These are phyloP conservation scores for Acanthoscelides obtectus DNA, from an alignment of 2,888 invertebrate genomes.

Conservation along the genomic window DNA sequence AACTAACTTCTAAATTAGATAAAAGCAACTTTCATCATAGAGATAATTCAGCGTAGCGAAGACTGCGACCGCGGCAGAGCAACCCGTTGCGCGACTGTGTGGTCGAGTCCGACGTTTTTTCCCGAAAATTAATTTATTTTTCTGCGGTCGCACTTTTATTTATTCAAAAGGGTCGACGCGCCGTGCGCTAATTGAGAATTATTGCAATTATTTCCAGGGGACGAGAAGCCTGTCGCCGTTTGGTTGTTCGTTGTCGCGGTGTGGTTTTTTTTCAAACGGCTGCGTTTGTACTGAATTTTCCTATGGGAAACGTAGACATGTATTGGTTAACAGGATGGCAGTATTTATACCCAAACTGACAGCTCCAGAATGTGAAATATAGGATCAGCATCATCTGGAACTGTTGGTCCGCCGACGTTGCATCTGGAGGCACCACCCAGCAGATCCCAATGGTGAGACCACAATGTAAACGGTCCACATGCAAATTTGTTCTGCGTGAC, in stretches of 20 bases:
- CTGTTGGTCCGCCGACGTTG: too few species aligned
- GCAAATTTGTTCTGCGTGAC: too few species aligned
- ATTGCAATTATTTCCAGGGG: conserved; percentile 41
- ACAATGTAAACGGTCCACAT: too few species aligned
- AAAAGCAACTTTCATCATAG: conserved; percentile 43
- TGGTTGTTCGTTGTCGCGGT: conserved; percentile 28
- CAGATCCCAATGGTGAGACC: too few species aligned
- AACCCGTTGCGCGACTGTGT: conserved; percentile 21
- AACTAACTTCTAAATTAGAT: conserved; percentile 44
- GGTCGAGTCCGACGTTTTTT: conserved; percentile 26
- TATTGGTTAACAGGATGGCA: not conserved
- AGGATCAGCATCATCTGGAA: too few species aligned
- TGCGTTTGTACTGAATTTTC: not conserved
- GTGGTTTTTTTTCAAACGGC: conserved; percentile 19
- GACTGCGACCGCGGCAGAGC: conserved; percentile 13
- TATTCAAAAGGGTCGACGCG: conserved; percentile 33
- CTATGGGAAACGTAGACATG: not conserved
- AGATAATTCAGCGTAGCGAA: conserved; percentile 27
- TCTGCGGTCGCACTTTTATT: conserved; percentile 36
- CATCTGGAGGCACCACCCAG: too few species aligned
- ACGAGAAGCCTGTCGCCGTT: conserved; percentile 32
- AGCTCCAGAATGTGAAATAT: too few species aligned
- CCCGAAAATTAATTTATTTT: conserved; percentile 38
- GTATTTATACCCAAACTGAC: too few species aligned
- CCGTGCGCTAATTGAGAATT: conserved; percentile 39